A percentile compares a stretch with the other conserved stretches of the same genome.
phyloP scores from a whole-genome alignment of 64 coral and sea anemone genomes.

The Dendrophyllia cribrosa region DNA sequence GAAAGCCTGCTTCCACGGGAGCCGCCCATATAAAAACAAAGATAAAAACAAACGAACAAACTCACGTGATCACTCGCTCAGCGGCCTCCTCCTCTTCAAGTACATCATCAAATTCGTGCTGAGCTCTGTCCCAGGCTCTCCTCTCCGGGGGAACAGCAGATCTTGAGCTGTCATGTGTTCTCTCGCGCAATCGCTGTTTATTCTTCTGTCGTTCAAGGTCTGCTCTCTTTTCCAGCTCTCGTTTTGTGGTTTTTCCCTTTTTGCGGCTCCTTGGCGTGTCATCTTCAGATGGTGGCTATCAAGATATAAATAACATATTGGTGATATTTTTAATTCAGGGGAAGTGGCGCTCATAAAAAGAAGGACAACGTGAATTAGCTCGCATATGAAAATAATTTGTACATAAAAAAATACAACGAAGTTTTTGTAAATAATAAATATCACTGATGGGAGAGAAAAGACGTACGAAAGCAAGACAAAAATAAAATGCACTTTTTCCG shows the following conservation, averaged over 20 bases:
- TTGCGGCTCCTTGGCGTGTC: constrained; percentile 42
- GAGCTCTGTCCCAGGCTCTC: constrained; percentile 86
- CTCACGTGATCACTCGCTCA: constrained; percentile 39
- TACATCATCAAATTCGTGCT: constrained; percentile 79
- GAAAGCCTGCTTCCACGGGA: no score
- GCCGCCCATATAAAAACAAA: no score
- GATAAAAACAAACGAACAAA: neutral
- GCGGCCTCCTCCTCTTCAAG: constrained; percentile 57
- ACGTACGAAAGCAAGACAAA: no score
- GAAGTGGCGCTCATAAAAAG: no score
- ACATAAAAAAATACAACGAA: no score
- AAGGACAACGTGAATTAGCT: no score
- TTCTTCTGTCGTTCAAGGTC: constrained; percentile 95
- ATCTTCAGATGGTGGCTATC: constrained; percentile 15
- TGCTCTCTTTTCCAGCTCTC: constrained; percentile 86
- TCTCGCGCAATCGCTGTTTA: constrained; percentile 89
- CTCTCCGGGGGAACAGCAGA: constrained; percentile 46
- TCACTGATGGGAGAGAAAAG: no score
- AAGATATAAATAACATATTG: neutral
- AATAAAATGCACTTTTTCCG: no score
- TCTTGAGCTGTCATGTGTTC: constrained; percentile 21
- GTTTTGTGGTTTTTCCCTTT: constrained; percentile 66
- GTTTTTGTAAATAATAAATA: no score
- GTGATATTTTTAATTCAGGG: no score
- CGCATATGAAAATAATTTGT: no score